A percentile compares a stretch with the other conserved stretches of the same genome.
Conservation (phyloP, 53 echinoderm and acorn worm genomes). For the Mesocentrotus franciscanus region DNA sequence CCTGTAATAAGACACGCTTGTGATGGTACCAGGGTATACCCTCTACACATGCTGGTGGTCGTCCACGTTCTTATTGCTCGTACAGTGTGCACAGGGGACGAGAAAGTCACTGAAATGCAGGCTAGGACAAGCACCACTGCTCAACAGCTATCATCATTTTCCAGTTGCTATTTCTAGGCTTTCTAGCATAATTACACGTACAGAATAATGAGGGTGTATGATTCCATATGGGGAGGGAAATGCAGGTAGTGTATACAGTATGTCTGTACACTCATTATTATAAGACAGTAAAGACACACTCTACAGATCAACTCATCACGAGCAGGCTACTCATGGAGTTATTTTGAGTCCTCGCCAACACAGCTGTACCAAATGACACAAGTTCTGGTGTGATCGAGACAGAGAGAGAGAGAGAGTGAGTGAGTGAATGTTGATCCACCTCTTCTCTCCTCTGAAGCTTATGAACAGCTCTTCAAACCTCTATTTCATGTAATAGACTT, state of each 20-base stretch:
- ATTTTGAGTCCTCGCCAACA: neutral
- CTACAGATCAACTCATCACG: slow-evolving; percentile 29
- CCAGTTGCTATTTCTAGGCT: slow-evolving; percentile 27
- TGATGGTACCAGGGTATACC: slow-evolving; percentile 33
- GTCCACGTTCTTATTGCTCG: neutral
- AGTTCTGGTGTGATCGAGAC: neutral
- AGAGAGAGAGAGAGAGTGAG: neutral
- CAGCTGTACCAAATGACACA: neutral
- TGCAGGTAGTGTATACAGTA: slow-evolving; percentile 26
- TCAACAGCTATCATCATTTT: slow-evolving; percentile 1
- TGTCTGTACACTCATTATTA: neutral
- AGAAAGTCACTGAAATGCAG: neutral
- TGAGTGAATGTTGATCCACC: neutral
- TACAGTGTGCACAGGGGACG: neutral
- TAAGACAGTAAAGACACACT: slow-evolving; percentile 5
- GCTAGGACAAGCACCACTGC: slow-evolving; percentile 34
- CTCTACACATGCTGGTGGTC: slow-evolving; percentile 15
- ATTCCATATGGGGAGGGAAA: slow-evolving; percentile 21
- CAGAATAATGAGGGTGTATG: neutral
- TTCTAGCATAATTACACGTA: neutral
- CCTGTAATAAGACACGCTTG: slow-evolving; percentile 28
- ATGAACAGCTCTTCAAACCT: neutral
- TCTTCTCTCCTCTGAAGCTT: neutral
- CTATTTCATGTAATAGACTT: neutral
- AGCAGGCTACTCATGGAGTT: neutral